Conservation (phyloP, 35 echinoderm and acorn worm species). For the Chiridota heheva region DNA sequence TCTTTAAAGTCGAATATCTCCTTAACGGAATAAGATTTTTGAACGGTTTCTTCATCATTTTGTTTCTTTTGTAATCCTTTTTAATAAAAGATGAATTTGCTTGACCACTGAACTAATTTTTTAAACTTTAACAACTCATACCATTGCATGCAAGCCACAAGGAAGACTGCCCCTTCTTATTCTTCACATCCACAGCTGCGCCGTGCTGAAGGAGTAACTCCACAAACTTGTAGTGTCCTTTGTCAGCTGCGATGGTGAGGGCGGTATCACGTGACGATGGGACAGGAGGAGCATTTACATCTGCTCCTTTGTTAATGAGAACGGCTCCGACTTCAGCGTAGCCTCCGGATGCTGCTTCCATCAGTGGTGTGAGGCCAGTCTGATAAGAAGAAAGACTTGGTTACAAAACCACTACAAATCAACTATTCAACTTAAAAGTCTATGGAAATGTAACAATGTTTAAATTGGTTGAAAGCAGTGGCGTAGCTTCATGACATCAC, state of each 20-base stretch:
- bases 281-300: slow-evolving; percentile 91
- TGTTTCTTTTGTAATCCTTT: too few species aligned
- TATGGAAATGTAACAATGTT: too few species aligned
- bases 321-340: slow-evolving; percentile 95
- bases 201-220: slow-evolving; percentile 66
- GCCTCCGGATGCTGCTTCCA: slow-evolving; percentile 98
- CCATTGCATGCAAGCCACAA: slow-evolving; percentile 99
- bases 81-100: too few species aligned
- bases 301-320: slow-evolving; percentile 87
- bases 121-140: too few species aligned
- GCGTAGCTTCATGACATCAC: too few species aligned
- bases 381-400: slow-evolving; percentile 7
- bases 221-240: slow-evolving; percentile 98
- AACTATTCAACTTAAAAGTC: slow-evolving; percentile 8
- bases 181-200: slow-evolving; percentile 89
- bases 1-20: too few species aligned
- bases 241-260: slow-evolving; percentile 97
- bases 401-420: not conserved
- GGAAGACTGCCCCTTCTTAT: slow-evolving; percentile 94
- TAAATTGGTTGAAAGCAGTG: not conserved
- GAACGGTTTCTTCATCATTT: too few species aligned
- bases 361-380: slow-evolving; percentile 97
- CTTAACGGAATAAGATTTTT: too few species aligned
- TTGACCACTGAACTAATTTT: too few species aligned
- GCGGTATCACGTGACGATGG: slow-evolving; percentile 95